phyloP scores from a whole-genome alignment of 2,888 invertebrate genomes.

The Nasonia oneida region DNA sequence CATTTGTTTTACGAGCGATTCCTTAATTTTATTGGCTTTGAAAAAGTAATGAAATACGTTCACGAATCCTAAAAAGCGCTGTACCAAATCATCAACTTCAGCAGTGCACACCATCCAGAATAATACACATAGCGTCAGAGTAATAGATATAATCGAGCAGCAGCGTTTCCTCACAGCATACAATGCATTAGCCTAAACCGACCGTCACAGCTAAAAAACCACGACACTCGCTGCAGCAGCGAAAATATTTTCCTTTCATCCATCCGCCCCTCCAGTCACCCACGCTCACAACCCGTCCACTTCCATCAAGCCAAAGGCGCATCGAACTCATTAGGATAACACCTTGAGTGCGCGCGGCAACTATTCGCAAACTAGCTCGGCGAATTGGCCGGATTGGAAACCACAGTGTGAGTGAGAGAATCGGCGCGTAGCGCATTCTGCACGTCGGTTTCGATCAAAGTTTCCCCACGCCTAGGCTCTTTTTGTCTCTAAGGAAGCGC shows the following conservation, averaged over 20 bases:
- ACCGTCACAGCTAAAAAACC: too few species aligned
- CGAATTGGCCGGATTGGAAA: constrained; percentile 30
- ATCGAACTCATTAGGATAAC: constrained; percentile 57
- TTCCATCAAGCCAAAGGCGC: constrained; percentile 32
- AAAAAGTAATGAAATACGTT: too few species aligned
- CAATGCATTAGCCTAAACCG: too few species aligned
- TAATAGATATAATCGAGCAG: too few species aligned
- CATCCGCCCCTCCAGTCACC: background rate
- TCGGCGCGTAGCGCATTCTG: background rate
- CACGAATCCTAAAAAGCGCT: too few species aligned
- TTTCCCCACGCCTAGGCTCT: constrained; percentile 14
- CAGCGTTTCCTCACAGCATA: too few species aligned
- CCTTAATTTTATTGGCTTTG: too few species aligned
- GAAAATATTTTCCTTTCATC: background rate
- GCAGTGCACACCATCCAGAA: too few species aligned
- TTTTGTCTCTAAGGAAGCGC: constrained; percentile 54
- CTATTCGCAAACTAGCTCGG: constrained; percentile 44
- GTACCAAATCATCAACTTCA: too few species aligned
- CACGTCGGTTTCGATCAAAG: constrained; percentile 51
- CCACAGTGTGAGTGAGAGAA: background rate
- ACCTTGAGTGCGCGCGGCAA: constrained; percentile 14
- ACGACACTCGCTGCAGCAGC: background rate
- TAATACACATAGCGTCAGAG: too few species aligned
- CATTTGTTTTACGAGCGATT: too few species aligned
- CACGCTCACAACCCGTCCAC: background rate